Conservation (phyloP, 2,888 invertebrate genomes). For the Macaria notata region DNA sequence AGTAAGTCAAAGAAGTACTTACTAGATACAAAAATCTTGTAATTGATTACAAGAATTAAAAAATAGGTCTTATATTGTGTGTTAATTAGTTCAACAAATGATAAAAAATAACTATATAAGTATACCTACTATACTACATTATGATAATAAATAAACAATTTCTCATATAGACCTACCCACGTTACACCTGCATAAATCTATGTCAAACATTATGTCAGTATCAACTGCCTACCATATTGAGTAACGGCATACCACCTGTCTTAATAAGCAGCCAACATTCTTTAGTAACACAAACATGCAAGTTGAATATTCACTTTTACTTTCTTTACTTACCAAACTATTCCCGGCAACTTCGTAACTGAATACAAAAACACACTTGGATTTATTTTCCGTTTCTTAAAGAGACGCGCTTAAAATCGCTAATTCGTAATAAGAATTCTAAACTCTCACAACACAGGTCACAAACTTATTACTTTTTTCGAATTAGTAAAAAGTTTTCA, state of each 20-base stretch:
- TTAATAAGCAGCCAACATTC: constrained; percentile 3
- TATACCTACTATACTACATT: too few relatives aligned
- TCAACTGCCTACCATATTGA: neutral
- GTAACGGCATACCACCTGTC: neutral
- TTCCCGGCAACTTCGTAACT: constrained; percentile 42
- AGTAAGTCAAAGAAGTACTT: too few relatives aligned
- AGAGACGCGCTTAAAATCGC: constrained; percentile 16
- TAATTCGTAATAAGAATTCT: constrained; percentile 11
- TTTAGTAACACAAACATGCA: constrained; percentile 10
- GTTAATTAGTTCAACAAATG: too few relatives aligned
- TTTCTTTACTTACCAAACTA: constrained; percentile 57
- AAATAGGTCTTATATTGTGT: too few relatives aligned
- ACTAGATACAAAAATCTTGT: too few relatives aligned
- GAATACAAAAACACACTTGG: constrained; percentile 16
- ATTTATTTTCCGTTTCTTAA: constrained; percentile 16
- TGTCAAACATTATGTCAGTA: neutral
- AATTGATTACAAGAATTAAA: too few relatives aligned
- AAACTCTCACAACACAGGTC: constrained; percentile 6
- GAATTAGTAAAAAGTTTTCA: constrained; percentile 1
- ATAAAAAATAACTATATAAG: too few relatives aligned
- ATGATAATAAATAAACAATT: too few relatives aligned
- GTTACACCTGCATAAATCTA: neutral
- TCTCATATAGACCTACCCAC: too few relatives aligned
- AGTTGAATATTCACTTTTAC: constrained; percentile 47
- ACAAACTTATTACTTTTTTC: constrained; percentile 1